phyloP scores from a whole-genome alignment of 2,797 vertebrate species.

The Luscinia megarhynchos region DNA sequence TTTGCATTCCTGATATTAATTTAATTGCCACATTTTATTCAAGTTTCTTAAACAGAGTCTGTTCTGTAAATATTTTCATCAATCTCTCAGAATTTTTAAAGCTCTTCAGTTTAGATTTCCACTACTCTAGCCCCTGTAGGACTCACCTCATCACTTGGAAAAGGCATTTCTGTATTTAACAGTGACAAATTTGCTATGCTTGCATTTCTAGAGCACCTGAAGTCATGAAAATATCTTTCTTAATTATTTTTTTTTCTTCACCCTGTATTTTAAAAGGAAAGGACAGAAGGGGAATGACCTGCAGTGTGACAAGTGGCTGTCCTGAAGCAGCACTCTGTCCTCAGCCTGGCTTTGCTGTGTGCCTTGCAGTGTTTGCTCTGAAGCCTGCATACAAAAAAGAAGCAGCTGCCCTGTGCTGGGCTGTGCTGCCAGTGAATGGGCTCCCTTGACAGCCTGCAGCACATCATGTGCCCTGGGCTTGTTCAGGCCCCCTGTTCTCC shows the following conservation, averaged over 20 bases:
- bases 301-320: slow-evolving; percentile 3
- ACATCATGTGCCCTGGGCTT: slow-evolving; percentile 7
- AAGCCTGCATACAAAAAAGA: not conserved
- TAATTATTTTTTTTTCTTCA: not conserved
- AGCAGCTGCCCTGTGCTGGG: slow-evolving; percentile 24
- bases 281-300: not conserved
- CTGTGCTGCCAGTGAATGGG: slow-evolving; percentile 18
- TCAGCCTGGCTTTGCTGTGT: slow-evolving; percentile 16
- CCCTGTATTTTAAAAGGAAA: not conserved
- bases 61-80: not conserved
- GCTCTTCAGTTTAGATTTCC: not conserved
- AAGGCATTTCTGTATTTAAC: not conserved
- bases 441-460: slow-evolving; percentile 23
- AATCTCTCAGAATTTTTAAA: not conserved
- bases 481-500: slow-evolving; percentile 17
- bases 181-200: not conserved
- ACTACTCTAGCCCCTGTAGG: not conserved
- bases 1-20: not conserved
- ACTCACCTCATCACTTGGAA: not conserved
- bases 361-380: not conserved
- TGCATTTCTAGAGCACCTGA: not conserved
- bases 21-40: not conserved
- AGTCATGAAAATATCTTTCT: not conserved
- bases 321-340: slow-evolving; percentile 2
- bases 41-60: not conserved